Evolutionary conservation across 2,113 vertebrate genomes (phyloP), one percentile per base, ranked within the genome.

Genomic region (Philantomba maxwellii): DNA sequence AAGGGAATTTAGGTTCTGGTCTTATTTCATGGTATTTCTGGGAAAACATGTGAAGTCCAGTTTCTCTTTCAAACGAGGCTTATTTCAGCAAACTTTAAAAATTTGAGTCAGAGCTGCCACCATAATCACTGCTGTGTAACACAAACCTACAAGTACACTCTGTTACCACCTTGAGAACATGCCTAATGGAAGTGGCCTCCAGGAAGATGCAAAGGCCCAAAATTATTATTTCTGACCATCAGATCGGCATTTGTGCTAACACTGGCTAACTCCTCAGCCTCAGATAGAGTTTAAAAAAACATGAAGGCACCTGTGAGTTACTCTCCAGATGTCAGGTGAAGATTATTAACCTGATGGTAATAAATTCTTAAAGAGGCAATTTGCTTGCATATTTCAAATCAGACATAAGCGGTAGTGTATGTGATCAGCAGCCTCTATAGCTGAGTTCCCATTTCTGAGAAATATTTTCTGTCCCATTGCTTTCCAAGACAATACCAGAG

Each of bases 41-140:
- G 47, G 81, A 97, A 97, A 86, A 91, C 19, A 11, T n/a, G 30
- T 43, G 39, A 94, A 86, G 77, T 66, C 49, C 23, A 49, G 49
- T 80, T 82, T 87, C 66, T 93, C 62, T 92, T 96, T 89, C 91
- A 91, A 83, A 93, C 8, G 51, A 94, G 16, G 83, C 57, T 93
- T 53, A 82, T 43, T 95, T 58, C 53, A 88, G 53, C 33, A 39
- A 43, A 94, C n/a, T 43, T 78, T 81, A 78, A 45, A 87, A 66
- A 33, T 47, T 84, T 53, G 45, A 60, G 64, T 91, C 91, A 62
- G 57, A 45, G 55, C 23, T 73, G 55, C 16, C 92, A 78, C 73
- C 57, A 28, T 80, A 87, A 93, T 96, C 66, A 36, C 84, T 80
- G 53, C n/a, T 15, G 2, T 75, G 83, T 78, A 77, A 77, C 49